Base-by-base conservation (phyloP, 2,113 vertebrate species). In the Delphinapterus leucas region DNA sequence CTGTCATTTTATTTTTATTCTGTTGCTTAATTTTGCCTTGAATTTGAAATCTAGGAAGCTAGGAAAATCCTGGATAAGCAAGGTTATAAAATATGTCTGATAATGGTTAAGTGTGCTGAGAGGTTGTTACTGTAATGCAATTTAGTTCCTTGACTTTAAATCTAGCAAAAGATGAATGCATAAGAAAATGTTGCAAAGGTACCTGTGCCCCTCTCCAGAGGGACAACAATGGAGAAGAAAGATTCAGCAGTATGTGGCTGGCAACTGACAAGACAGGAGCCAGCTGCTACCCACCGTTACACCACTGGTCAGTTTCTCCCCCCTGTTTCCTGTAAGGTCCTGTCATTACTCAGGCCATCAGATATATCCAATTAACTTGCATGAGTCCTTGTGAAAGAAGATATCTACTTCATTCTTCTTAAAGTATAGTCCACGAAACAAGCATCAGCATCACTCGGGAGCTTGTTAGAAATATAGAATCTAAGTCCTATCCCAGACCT, bases 31-130 rank as follows among this genome's bases (percentile, higher is more conserved):
- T 63, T 94, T 90, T n/a, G 15, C 38, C 81, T 95, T 36, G 92
- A 65, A 77, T 58, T 36, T 93, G 21, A 93, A 94, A 68, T 63
- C 60, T 74, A 87, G 81, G 65, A 81, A 90, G n/a, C n/a, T 90
- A 65, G 41, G 36, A 0, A 93, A 90, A 91, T 77, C 18, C 25
- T 87, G 26, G 6, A n/a, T 44, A 70, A 68, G 8, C 21, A 70
- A 65, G 36, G 2, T 90, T 85, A 31, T 83, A 33, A 94, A 89
- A 80, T 55, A 86, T 1, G 2, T 31, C 13, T 65, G 33, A 81
- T 93, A 28, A 67, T 41, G 5, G 6, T 63, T 61, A 91, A 92
- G 49, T 71, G 31, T 68, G 60, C 28, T 17, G 7, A 87, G 31
- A 5, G 4, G 2, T 9, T 47, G 1, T 81, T 47, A 25, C n/a